Evolutionary conservation across 2,797 vertebrate species (phyloP).

Genomic region (Decapterus maruadsi): DNA sequence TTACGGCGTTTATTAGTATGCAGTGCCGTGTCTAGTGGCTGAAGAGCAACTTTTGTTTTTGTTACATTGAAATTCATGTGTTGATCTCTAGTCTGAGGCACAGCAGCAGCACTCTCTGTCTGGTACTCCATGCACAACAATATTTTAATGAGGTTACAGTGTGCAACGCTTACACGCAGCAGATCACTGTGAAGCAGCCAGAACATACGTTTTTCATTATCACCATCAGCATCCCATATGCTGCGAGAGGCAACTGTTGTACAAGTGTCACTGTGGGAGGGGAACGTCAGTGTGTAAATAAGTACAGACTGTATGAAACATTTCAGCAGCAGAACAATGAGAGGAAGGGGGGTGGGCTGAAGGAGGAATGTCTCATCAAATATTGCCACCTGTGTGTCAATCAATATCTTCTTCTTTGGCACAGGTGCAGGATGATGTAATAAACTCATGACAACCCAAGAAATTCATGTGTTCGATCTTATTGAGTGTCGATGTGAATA

Average conservation of each 20-base stretch:
- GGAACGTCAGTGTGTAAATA: constrained; percentile 5
- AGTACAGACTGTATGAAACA: neutral
- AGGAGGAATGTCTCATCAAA: neutral
- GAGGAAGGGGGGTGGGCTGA: neutral
- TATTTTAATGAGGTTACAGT: neutral
- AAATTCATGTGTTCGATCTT: too few species aligned
- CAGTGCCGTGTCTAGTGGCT: neutral
- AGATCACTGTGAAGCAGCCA: neutral
- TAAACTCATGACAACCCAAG: too few species aligned
- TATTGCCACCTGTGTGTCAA: constrained; percentile 11
- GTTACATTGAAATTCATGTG: neutral
- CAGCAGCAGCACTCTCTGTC: neutral
- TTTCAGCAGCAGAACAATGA: constrained; percentile 1
- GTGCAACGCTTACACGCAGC: neutral
- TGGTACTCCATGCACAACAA: neutral
- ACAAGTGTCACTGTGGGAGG: constrained; percentile 12
- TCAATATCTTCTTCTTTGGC: neutral
- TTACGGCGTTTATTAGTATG: constrained; percentile 4
- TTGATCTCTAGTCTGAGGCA: neutral
- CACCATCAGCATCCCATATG: neutral
- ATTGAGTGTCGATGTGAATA: too few species aligned
- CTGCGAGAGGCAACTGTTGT: neutral
- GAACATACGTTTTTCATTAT: neutral
- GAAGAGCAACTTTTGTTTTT: constrained; percentile 2
- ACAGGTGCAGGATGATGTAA: too few species aligned